Percentiles rank a stretch among this genome's conserved stretches.
phyloP scores from a whole-genome alignment of 2,888 invertebrate genomes.

The Zelleria hepariella region DNA sequence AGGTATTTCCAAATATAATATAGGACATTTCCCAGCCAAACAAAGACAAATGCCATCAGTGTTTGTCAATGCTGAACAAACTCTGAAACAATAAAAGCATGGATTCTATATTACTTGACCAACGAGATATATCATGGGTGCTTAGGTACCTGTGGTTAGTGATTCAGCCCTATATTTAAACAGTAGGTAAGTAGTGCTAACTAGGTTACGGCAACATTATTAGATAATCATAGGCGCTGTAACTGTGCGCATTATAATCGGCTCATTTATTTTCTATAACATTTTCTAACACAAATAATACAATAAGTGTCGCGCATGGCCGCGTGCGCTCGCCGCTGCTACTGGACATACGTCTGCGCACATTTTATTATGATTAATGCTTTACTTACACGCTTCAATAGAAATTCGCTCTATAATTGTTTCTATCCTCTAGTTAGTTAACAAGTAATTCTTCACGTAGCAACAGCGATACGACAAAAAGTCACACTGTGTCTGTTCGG shows the following conservation, averaged over 20 bases:
- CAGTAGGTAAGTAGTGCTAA: neutral
- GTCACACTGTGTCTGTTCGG: constrained; percentile 2
- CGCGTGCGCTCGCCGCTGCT: neutral
- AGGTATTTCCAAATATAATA: neutral
- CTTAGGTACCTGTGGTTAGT: no score
- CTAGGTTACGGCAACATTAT: no score
- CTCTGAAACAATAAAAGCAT: neutral
- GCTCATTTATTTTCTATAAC: neutral
- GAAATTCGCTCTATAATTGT: constrained; percentile 2
- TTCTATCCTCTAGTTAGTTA: constrained; percentile 5
- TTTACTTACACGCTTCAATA: constrained; percentile 10
- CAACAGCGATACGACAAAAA: constrained; percentile 1
- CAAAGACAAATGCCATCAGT: neutral
- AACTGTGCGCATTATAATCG: neutral
- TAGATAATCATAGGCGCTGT: neutral
- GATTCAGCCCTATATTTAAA: no score
- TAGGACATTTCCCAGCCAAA: neutral
- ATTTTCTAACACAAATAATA: constrained; percentile 1
- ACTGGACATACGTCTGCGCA: neutral
- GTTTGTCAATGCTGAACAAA: neutral
- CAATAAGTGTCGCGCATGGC: neutral
- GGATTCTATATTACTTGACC: no score
- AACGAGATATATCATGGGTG: no score
- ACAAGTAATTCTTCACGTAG: neutral
- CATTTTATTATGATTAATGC: constrained; percentile 5